Evolutionary conservation across 2,797 vertebrate genomes (phyloP), one percentile per base, ranked within the genome.

Genomic region (Chiroxiphia lanceolata): DNA sequence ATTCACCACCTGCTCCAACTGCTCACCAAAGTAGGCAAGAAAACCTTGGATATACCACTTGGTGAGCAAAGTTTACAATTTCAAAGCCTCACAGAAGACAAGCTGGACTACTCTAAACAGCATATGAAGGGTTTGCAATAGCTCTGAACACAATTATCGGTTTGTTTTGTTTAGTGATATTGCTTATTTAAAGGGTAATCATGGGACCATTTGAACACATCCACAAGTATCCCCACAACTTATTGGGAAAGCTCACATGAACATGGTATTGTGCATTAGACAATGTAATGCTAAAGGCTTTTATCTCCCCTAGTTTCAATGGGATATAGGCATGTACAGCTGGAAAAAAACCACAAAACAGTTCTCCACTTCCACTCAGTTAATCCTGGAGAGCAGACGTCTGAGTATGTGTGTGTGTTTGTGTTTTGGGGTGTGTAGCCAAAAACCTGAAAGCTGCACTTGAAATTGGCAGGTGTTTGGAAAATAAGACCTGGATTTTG

Each of bases 151-250:
- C 15, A 51, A 38, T n/a, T 80, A n/a, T 26, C 25, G 31, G 12
- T 67, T 68, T 89, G 67, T 17, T 87, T 95, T 29, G 7, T 86
- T 81, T 21, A 29, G 7, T 60, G 57, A 42, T 87, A 40, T 78
- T 93, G 54, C 25, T 95, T 83, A 85, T 83, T 87, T 90, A 89
- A 90, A 94, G 69, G 25, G 29, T 78, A 33, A 79, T 67, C 76
- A 31, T 80, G 29, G 79, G 94, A 84, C 34, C 47, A 75, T 86
- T 64, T 94, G 54, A 86, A 79, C 18, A 48, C 54, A 93, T 95
- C 22, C 57, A 61, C 18, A 45, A 85, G 13, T 34, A 54, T 44
- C 40, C 17, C 54, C 15, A 13, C 14, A 67, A 33, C 10, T 67
- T 42, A 53, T 0, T 6, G 8, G n/a, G 45, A 80, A 71, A 82